A percentile compares a stretch with the other conserved stretches of the same genome.
phyloP scores from a whole-genome alignment of 2,113 vertebrate genomes.

The Fulica atra region DNA sequence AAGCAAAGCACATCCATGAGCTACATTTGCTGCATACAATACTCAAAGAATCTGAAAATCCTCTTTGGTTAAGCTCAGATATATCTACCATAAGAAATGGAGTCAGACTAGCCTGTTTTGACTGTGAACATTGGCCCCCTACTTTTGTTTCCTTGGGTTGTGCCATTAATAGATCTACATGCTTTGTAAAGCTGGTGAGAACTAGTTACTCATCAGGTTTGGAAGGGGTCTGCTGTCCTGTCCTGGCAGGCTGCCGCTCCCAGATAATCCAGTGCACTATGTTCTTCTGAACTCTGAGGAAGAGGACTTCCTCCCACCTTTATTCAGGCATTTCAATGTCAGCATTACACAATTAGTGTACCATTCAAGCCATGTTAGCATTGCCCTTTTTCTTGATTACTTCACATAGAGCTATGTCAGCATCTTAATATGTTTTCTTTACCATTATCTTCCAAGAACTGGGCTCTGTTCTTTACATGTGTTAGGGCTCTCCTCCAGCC shows the following conservation, averaged over 20 bases:
- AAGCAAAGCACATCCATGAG: neutral
- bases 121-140: neutral
- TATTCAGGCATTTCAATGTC: neutral
- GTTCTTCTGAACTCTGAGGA: neutral
- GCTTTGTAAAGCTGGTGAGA: neutral
- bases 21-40: neutral
- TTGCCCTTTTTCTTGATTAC: neutral
- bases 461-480: neutral
- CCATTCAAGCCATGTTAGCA: neutral
- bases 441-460: neutral
- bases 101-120: neutral
- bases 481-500: neutral
- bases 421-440: constrained; percentile 32
- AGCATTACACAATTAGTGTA: neutral
- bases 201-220: neutral
- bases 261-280: neutral
- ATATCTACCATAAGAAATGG: neutral
- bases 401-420: neutral
- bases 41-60: neutral
- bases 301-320: neutral
- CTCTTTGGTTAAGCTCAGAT: neutral
- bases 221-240: neutral
- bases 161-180: neutral
- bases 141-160: neutral
- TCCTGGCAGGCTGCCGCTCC: neutral